Base-by-base conservation (phyloP, 2,797 vertebrate genomes). In the Ctenopoma kingsleyae region DNA sequence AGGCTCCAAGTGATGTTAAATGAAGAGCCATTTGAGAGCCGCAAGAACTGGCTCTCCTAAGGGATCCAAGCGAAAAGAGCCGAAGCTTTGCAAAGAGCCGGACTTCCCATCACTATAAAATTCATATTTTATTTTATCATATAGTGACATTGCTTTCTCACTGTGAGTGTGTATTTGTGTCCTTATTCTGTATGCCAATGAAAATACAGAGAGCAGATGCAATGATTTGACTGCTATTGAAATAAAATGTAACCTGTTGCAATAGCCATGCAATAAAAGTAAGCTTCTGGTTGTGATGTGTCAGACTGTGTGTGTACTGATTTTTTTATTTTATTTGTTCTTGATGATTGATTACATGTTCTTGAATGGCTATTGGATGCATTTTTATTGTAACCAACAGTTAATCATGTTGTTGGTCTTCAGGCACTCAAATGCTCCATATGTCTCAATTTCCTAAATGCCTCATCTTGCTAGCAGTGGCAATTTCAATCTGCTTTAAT, bases 191-290 rank as follows among this genome's bases (percentile, higher is more conserved):
- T 11, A 15, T 71, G 43, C 23, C 13, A 2, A 25, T 41, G 7
- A 40, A 51, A 15, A 46, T 15, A 46, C 19, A 63, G 16, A 9
- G 49, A 16, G 12, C 5, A 10, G 23, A 58, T 15, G 35, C 25
- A 57, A 57, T 47, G 54, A 16, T 30, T 52, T 35, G 11, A 38
- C 54, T 9, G 19, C 19, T 15, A 62, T 8, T 36, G 22, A 27
- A 59, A 71, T 40, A 8, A 47, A 65, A 61, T 25, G 23, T 22
- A 30, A 62, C 40, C 36, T 48, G 3, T 38, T 63, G 52, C n/a
- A 44, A 32, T 25, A 52, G 5, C n/a, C 16, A 10, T 30, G 58
- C 35, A 64, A 54, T 5, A 20, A 32, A 16, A 13, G 38, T 19
- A 27, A 6, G 30, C 43, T 23, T 32, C 16, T 32, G 19, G 17